Evolutionary conservation across 2,888 invertebrate genomes (phyloP).

Genomic region (Drosophila incognita): DNA sequence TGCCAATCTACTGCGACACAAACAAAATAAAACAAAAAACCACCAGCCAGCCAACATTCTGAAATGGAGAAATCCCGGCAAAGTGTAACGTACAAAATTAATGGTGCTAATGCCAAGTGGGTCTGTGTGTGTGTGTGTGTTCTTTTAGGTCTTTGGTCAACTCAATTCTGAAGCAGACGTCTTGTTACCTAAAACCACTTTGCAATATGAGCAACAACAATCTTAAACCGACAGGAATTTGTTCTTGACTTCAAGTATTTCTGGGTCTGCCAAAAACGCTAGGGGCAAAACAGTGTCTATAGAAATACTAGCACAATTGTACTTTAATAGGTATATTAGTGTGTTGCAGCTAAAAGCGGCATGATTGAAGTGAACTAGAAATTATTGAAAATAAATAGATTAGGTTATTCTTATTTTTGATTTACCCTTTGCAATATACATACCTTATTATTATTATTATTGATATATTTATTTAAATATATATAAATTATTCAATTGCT

Average conservation of each 20-base stretch:
- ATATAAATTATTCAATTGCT: neutral
- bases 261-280: slow-evolving; percentile 7
- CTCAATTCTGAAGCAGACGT: slow-evolving; percentile 59
- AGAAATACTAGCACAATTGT: neutral
- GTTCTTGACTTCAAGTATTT: slow-evolving; percentile 42
- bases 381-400: neutral
- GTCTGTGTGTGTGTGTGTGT: slow-evolving; percentile 17
- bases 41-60: slow-evolving; percentile 34
- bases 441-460: neutral
- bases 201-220: slow-evolving; percentile 57
- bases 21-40: slow-evolving; percentile 41
- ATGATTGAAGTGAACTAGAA: neutral
- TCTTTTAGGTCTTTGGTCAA: slow-evolving; percentile 37
- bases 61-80: slow-evolving; percentile 52
- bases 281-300: slow-evolving; percentile 2
- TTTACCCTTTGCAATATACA: neutral
- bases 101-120: slow-evolving; percentile 74
- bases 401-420: neutral
- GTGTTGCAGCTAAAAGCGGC: neutral
- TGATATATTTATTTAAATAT: neutral
- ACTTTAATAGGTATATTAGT: neutral
- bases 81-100: slow-evolving; percentile 71
- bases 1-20: slow-evolving; percentile 28
- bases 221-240: slow-evolving; percentile 39
- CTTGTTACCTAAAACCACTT: slow-evolving; percentile 62